Percentiles rank a stretch among this genome's conserved stretches.
phyloP scores from a whole-genome alignment of 2,113 vertebrate species.

The Caracal caracal region DNA sequence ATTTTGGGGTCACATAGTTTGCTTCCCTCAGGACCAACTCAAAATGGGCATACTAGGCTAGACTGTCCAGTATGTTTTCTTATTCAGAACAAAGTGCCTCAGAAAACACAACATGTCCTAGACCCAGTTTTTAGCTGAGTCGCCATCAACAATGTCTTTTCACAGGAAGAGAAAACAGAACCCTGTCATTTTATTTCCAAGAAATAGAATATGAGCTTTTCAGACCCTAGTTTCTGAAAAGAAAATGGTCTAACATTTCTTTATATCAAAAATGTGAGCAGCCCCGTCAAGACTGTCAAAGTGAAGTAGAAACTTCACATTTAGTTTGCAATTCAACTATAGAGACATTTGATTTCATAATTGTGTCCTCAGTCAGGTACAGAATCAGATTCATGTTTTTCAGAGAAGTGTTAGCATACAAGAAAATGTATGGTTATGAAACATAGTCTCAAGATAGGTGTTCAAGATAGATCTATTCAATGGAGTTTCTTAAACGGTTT shows the following conservation, averaged over 20 bases:
- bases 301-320: slow-evolving; percentile 4
- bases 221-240: not conserved
- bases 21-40: not conserved
- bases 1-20: not conserved
- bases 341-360: not conserved
- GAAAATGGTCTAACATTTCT: not conserved
- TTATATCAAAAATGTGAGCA: not conserved
- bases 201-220: slow-evolving; percentile 24
- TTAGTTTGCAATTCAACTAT: slow-evolving; percentile 15
- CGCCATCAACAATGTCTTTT: not conserved
- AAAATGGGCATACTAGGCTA: not conserved
- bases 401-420: not conserved
- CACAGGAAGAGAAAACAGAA: not conserved
- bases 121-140: not conserved
- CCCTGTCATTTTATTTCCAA: slow-evolving; percentile 12
- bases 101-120: not conserved
- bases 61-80: not conserved
- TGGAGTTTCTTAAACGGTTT: slow-evolving; percentile 10
- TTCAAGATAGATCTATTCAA: not conserved
- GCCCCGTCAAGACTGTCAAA: not conserved
- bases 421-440: not conserved
- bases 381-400: slow-evolving; percentile 5
- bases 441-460: not conserved
- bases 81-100: not conserved
- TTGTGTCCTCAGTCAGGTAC: not conserved